Conservation (phyloP, 1,140 invertebrate species). For the Ectropis grisescens region DNA sequence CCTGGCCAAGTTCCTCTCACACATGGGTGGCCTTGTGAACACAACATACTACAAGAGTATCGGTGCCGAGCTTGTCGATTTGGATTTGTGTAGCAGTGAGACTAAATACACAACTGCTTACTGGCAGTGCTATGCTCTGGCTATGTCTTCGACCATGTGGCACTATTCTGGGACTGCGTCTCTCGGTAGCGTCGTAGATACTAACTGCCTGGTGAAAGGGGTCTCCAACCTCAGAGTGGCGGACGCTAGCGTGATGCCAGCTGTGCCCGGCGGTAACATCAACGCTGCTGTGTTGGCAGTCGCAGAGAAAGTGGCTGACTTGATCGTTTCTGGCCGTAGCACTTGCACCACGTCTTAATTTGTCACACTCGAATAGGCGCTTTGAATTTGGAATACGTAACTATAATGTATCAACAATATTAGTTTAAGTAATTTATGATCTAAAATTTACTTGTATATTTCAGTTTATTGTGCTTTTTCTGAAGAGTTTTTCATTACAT, state of each 20-base stretch:
- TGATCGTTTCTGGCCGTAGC: too few relatives aligned
- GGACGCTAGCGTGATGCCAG: conserved; percentile 20
- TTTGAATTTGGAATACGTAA: too few relatives aligned
- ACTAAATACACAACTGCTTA: conserved; percentile 16
- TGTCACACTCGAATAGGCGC: too few relatives aligned
- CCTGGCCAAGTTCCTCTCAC: not conserved
- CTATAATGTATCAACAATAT: too few relatives aligned
- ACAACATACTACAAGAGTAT: conserved; percentile 73
- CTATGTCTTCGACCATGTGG: conserved; percentile 35
- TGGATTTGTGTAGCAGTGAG: conserved; percentile 2
- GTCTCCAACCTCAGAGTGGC: conserved; percentile 23
- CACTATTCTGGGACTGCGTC: conserved; percentile 63
- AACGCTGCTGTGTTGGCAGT: conserved; percentile 11
- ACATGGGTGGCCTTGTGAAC: not conserved
- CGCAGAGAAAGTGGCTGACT: conserved; percentile 14
- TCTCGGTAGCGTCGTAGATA: conserved; percentile 64
- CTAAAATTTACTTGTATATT: too few relatives aligned
- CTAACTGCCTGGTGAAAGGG: conserved; percentile 45
- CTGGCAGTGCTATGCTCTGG: conserved; percentile 42
- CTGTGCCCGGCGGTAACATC: conserved; percentile 13
- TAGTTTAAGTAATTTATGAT: too few relatives aligned
- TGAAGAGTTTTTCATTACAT: too few relatives aligned
- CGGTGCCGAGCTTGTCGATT: conserved; percentile 1
- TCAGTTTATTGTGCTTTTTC: too few relatives aligned
- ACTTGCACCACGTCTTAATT: too few relatives aligned